Evolutionary conservation across 2,113 vertebrate genomes (phyloP).

Genomic region (zebrafish (Danio rerio)): DNA sequence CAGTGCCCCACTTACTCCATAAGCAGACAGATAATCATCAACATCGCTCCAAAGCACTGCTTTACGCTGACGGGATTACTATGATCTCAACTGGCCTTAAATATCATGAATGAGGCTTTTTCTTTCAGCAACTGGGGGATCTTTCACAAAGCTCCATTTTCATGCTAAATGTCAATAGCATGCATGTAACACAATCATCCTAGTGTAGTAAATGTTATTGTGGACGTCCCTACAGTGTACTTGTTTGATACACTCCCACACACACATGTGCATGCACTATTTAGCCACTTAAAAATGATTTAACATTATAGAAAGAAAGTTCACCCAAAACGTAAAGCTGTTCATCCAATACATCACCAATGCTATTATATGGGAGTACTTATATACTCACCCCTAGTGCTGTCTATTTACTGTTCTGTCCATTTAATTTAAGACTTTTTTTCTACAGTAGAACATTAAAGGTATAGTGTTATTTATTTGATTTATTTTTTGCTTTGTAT

Average conservation of each 20-base stretch:
- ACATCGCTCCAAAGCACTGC: neutral
- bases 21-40: slow-evolving; percentile 17
- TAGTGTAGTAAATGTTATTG: slow-evolving; percentile 3
- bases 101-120: neutral
- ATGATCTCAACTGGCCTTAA: neutral
- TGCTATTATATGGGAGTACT: too few relatives aligned
- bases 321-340: too few relatives aligned
- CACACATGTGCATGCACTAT: neutral
- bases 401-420: too few relatives aligned
- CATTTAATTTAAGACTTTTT: too few relatives aligned
- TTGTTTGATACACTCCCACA: neutral
- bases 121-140: neutral
- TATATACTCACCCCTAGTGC: too few relatives aligned
- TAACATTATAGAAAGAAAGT: neutral
- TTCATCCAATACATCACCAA: too few relatives aligned
- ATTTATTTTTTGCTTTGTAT: too few relatives aligned
- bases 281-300: neutral
- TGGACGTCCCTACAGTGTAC: neutral
- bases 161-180: slow-evolving; percentile 13
- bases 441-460: too few relatives aligned
- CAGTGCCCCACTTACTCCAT: slow-evolving; percentile 30
- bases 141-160: neutral
- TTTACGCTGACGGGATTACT: neutral
- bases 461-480: too few relatives aligned
- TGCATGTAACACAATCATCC: slow-evolving; percentile 23